Evolutionary conservation across 2,797 vertebrate genomes (phyloP), one percentile per base, ranked within the genome.

Genomic region (Eleutherodactylus coqui): DNA sequence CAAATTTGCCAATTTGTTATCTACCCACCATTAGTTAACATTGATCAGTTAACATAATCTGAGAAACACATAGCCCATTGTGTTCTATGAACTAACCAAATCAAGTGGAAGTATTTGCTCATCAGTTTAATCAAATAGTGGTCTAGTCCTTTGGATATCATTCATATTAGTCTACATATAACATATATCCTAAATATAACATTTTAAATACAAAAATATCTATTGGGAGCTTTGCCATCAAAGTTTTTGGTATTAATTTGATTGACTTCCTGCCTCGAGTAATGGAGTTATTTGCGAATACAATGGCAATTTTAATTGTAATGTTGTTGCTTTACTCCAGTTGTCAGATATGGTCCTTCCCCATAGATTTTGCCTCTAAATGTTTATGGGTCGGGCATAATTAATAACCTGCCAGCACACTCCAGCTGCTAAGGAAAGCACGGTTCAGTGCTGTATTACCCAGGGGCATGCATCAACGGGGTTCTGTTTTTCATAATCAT

Each of bases 341-440:
- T 47, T 75, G 8, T 58, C 38, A 75, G 53, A n/a, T 75, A 45
- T n/a, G 53, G 27, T 34, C 75, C 14, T 16, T 60, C 70, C 69
- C 82, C 19, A 8, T 58, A 75, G 51, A 75, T 36, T 62, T 62
- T 47, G 32, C 79, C 79, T 82, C 29, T 55, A 21, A 73, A 69
- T 82, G 80, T 82, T 73, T 82, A 72, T 62, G 49, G 80, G 80
- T 82, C 49, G 38, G 80, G 64, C 32, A 85, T 72, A 85, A 79
- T 70, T 69, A 69, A 78, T 79, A 79, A 79, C 47, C 55, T 72
- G 67, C 75, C 84, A 85, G 27, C 55, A 34, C 21, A 49, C 53
- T 51, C 53, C 83, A 84, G 83, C 83, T 84, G 83, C 53, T 76
- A 67, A 24, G 55, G 29, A 67, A 51, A 45, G 75, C 60, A 38